Conservation (phyloP, 2,113 vertebrate species). For the Corapipo altera region DNA sequence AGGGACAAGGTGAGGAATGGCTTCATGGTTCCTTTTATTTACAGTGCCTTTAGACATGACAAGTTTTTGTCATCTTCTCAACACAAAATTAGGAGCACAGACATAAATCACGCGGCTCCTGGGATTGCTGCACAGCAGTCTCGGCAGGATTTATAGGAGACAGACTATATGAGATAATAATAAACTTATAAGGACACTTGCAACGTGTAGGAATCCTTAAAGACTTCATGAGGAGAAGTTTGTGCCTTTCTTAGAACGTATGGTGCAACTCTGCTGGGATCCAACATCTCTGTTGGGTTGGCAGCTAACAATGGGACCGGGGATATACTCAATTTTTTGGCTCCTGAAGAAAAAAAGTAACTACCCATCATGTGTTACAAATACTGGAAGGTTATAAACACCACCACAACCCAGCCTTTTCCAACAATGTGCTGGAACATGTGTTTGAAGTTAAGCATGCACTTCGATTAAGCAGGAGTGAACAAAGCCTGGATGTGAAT, state of each 20-base stretch:
- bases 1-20: slow-evolving; percentile 51
- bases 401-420: not conserved
- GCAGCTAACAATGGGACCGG: not conserved
- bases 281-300: not conserved
- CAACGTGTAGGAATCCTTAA: not conserved
- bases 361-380: slow-evolving; percentile 33
- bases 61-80: slow-evolving; percentile 32
- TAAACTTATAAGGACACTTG: not conserved
- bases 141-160: not conserved
- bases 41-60: slow-evolving; percentile 4
- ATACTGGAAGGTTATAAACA: slow-evolving; percentile 47
- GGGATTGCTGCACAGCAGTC: not conserved
- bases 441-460: slow-evolving; percentile 44
- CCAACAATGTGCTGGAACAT: slow-evolving; percentile 13
- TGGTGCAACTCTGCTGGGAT: slow-evolving; percentile 21
- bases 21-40: slow-evolving; percentile 42
- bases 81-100: not conserved
- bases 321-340: slow-evolving; percentile 18
- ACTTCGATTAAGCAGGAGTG: slow-evolving; percentile 2
- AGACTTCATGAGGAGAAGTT: not conserved
- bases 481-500: not conserved
- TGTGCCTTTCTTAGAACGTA: not conserved
- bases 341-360: not conserved
- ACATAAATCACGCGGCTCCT: slow-evolving; percentile 39
- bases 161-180: slow-evolving; percentile 29